Base-by-base conservation (phyloP, 2,888 invertebrate genomes). In the Cataglyphis livida region DNA sequence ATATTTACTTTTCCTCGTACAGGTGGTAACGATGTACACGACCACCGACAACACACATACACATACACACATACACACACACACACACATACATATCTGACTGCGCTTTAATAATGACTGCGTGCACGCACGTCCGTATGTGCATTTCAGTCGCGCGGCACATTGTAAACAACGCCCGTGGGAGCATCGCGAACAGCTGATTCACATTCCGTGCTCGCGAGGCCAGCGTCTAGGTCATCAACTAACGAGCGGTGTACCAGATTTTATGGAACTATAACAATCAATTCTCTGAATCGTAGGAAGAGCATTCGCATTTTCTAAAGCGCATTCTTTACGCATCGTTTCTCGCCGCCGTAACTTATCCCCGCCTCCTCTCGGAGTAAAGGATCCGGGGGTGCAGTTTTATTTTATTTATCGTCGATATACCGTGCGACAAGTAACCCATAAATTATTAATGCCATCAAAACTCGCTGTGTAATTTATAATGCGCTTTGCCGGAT, bases 141-240 rank as follows among this genome's bases (percentile, higher is more conserved):
- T 62, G 73, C 54, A 82, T 70, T 78, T 70, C 71, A 82, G 74
- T 57, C 64, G 82, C 64, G 57, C 44, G 54, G 44, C 12, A 51
- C 79, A 83, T 82, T 71, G 87, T 87, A 89, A 89, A 85, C 86
- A 86, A 87, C 86, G 88, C 83, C 84, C 87, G 86, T 88, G 89
- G 89, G 87, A 90, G 87, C 87, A 78, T 51, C 82, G 82, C 71
- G 51, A 83, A 76, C 88, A 82, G 83, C 87, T 88, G 87, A 90
- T 90, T 90, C 90, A 83, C 88, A 90, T 90, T 90, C 87, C 86
- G 74, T 59, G 84, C 71, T 57, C 38, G 81, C 87, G 90, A 87
- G 86, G 83, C 84, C 88, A 86, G 70, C 85, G 86, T 87, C 88
- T 87, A 85, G 87, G 87, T 86, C 84, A 83, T 88, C 87, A 71